A percentile compares a stretch with the other conserved stretches of the same genome.
Conservation (phyloP, 2,113 vertebrate genomes). For the Hystrix brachyura region DNA sequence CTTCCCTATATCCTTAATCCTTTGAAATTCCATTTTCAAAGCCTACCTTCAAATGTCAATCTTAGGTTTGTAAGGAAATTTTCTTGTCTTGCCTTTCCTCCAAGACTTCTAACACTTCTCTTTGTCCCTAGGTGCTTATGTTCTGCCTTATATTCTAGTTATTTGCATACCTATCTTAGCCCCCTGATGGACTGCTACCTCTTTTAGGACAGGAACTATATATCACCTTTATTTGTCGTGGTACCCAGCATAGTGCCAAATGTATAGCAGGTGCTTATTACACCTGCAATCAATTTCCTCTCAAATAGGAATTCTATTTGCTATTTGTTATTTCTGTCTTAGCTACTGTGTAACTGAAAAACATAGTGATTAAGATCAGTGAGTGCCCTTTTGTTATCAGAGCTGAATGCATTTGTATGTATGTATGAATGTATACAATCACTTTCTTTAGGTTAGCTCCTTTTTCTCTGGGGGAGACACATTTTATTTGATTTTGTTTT, state of each 20-base stretch:
- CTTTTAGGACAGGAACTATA: neutral
- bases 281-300: neutral
- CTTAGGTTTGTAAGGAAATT: conserved; percentile 29
- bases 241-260: neutral
- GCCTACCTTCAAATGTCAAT: neutral
- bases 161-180: neutral
- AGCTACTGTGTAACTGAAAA: conserved; percentile 27
- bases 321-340: conserved; percentile 49
- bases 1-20: neutral
- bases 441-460: neutral
- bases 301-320: neutral
- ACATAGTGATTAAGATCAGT: neutral
- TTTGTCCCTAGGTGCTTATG: conserved; percentile 1
- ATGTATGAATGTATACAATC: neutral
- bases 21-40: conserved; percentile 38
- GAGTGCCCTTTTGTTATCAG: neutral
- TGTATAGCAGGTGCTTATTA: neutral
- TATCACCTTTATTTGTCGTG: neutral
- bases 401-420: neutral
- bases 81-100: neutral
- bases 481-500: conserved; percentile 20
- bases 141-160: conserved; percentile 31
- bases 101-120: conserved; percentile 8
- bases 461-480: neutral
- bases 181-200: neutral